phyloP scores from a whole-genome alignment of 2,797 vertebrate species.

The Smutsia temminckii region DNA sequence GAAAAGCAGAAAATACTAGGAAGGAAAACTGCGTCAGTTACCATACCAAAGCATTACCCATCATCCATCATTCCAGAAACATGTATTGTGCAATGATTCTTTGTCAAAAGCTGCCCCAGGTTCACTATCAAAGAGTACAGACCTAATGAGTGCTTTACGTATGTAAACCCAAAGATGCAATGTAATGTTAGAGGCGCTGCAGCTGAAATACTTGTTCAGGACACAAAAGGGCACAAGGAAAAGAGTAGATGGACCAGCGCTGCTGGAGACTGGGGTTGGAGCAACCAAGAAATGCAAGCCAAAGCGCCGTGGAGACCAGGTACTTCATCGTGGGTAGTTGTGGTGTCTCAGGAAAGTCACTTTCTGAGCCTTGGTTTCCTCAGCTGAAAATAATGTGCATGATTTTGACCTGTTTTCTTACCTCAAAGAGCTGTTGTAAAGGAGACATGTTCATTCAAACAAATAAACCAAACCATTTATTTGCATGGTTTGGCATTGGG shows the following conservation, averaged over 20 bases:
- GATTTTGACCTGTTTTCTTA: neutral
- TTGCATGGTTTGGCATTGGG: neutral
- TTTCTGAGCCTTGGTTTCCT: slow-evolving; percentile 28
- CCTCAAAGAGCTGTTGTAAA: neutral
- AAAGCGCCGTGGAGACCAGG: neutral
- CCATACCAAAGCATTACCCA: neutral
- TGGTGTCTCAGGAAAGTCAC: neutral
- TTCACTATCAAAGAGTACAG: neutral
- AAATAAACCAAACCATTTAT: neutral
- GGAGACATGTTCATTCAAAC: neutral
- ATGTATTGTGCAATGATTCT: neutral
- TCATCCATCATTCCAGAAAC: neutral
- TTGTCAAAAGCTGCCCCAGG: neutral
- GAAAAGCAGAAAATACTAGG: neutral
- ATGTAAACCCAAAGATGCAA: neutral
- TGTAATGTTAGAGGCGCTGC: neutral
- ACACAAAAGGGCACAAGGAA: neutral
- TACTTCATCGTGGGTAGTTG: neutral
- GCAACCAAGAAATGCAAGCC: neutral
- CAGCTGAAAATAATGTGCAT: neutral
- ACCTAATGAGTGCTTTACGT: neutral
- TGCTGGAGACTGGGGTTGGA: neutral
- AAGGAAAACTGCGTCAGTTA: neutral
- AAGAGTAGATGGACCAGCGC: neutral
- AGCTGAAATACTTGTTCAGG: neutral